phyloP scores from a whole-genome alignment of 2,797 vertebrate species.

The Rhinoraja longicauda region DNA sequence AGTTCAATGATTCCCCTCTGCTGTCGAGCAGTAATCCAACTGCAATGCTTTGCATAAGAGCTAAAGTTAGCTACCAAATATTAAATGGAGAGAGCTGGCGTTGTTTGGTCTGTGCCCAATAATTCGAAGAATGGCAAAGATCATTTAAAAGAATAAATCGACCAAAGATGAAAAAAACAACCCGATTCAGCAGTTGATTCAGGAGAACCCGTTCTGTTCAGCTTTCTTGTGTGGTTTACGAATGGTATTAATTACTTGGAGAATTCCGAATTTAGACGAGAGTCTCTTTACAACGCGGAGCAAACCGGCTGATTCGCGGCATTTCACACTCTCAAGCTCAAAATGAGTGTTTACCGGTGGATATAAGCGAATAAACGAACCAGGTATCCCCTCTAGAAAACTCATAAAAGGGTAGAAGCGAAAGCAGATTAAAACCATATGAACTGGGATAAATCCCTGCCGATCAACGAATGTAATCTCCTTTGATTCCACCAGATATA shows the following conservation, averaged over 20 bases:
- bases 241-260: neutral
- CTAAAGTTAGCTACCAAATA: neutral
- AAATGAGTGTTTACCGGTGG: constrained; percentile 45
- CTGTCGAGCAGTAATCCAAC: neutral
- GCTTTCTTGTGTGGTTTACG: neutral
- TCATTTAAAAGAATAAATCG: neutral
- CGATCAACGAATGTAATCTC: constrained; percentile 68
- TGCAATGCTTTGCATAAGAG: neutral
- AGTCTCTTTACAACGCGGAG: neutral
- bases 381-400: constrained; percentile 53
- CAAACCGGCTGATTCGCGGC: neutral
- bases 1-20: neutral
- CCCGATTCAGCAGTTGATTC: neutral
- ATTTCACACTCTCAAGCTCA: neutral
- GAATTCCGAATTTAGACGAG: neutral
- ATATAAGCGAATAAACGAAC: constrained; percentile 52
- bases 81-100: neutral
- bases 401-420: constrained; percentile 59
- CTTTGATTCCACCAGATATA: constrained; percentile 66
- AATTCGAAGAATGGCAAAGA: neutral
- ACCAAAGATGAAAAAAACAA: too few species aligned
- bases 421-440: constrained; percentile 75
- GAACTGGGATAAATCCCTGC: constrained; percentile 66
- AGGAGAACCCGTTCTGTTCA: neutral
- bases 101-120: neutral